phyloP scores from a whole-genome alignment of 2,888 invertebrate species.

The Allophyes oxyacanthae region DNA sequence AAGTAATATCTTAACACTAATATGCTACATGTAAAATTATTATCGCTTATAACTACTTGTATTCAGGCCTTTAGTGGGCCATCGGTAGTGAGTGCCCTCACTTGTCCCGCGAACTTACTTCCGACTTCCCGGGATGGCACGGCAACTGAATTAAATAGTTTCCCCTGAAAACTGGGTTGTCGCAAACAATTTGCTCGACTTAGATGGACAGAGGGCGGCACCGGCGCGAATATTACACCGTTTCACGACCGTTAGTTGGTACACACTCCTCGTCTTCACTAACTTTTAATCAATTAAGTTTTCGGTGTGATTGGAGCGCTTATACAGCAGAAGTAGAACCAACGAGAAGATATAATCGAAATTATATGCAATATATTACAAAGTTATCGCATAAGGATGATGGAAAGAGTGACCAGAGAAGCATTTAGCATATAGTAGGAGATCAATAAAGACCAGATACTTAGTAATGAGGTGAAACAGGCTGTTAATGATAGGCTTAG shows the following conservation, averaged over 20 bases:
- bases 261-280: slow-evolving; percentile 37
- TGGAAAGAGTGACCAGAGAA: no score
- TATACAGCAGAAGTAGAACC: slow-evolving; percentile 1
- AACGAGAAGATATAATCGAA: no score
- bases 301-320: slow-evolving; percentile 32
- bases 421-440: no score
- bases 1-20: slow-evolving; percentile 12
- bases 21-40: slow-evolving; percentile 32
- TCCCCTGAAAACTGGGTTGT: slow-evolving; percentile 78
- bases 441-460: no score
- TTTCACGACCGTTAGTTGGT: slow-evolving; percentile 33
- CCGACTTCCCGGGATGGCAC: slow-evolving; percentile 65
- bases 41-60: slow-evolving; percentile 38
- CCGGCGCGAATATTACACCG: slow-evolving; percentile 54
- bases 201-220: slow-evolving; percentile 61
- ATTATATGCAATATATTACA: no score
- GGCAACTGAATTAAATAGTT: slow-evolving; percentile 84
- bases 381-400: no score
- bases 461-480: no score
- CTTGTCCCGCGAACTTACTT: slow-evolving; percentile 71
- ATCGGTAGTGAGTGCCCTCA: slow-evolving; percentile 65
- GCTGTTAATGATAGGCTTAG: no score
- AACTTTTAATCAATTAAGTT: slow-evolving; percentile 49
- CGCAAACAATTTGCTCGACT: slow-evolving; percentile 79
- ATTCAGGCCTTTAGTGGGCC: slow-evolving; percentile 41